Conservation (phyloP, 2,113 vertebrate species). For the Sardina pilchardus region DNA sequence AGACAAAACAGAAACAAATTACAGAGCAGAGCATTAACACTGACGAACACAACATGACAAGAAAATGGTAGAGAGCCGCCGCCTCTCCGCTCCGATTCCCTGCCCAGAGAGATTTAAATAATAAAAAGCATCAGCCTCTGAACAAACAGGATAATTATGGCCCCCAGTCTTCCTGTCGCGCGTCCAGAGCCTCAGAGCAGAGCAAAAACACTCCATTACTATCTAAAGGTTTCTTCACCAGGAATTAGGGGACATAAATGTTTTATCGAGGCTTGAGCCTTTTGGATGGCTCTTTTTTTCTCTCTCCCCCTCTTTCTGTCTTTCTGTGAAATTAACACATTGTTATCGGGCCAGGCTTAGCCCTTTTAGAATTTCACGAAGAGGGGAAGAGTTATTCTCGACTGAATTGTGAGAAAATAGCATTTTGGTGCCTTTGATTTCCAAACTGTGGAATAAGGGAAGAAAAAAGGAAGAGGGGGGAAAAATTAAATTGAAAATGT, state of each 20-base stretch:
- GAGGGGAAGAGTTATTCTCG: not conserved
- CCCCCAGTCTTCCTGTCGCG: constrained; percentile 75
- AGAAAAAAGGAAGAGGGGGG: not conserved
- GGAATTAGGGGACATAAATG: constrained; percentile 74
- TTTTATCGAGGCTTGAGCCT: constrained; percentile 66
- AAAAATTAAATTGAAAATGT: constrained; percentile 9
- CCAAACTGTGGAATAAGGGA: constrained; percentile 20
- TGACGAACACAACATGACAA: constrained; percentile 72
- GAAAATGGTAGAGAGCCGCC: constrained; percentile 68
- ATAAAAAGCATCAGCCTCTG: constrained; percentile 77
- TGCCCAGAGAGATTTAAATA: constrained; percentile 83
- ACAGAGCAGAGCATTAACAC: constrained; percentile 67
- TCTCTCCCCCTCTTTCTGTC: not conserved
- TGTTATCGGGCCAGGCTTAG: not conserved
- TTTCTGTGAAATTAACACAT: constrained; percentile 56
- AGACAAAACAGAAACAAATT: constrained; percentile 69
- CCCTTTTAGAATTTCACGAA: not conserved
- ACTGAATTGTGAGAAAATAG: constrained; percentile 8
- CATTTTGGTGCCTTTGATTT: constrained; percentile 5
- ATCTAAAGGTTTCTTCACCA: constrained; percentile 70
- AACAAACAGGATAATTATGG: constrained; percentile 85
- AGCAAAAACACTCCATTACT: constrained; percentile 76
- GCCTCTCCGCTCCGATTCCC: constrained; percentile 70
- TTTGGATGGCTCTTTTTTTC: constrained; percentile 45
- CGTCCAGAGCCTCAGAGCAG: constrained; percentile 70